Base-by-base conservation (phyloP, 30 jellyfish, hydroid and myxozoan species). In the Turritopsis dohrnii region DNA sequence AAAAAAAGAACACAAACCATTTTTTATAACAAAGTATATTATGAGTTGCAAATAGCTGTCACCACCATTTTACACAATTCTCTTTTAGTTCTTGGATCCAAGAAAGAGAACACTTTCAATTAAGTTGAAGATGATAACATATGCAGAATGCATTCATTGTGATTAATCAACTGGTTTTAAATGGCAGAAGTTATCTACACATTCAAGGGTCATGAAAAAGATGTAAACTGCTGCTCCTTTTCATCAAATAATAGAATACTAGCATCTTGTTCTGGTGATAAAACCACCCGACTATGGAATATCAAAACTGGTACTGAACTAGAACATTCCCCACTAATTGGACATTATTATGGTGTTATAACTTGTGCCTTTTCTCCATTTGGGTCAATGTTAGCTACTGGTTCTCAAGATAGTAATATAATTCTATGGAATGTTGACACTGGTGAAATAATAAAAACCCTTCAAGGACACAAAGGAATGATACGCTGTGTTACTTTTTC, bases 301-400 rank as follows among this genome's bases (percentile, higher is more conserved):
- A 93, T 88, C 27, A 88, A 92, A 26, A 69, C 80, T 21, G 92
- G 90, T 28, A 71, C 85, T 18, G 97, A 92, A 84, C 72, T 92
- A 1, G 87, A 79, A 24, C 81, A 65, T 69, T 92, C 97, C 18
- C 97, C 97, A 29, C 72, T 92, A 66, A 53, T 84, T 17, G 95
- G 95, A 20, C 97, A 92, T 79, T 84, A 30, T 20, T 87, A 85
- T 84, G 88, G 79, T 54, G 97, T 92, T 30, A 79, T 95, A 27
- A 60, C 94, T 23, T 92, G 97, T 74, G 90, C 94, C 21, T 87
- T 92, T 81, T 92, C 97, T 66, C 97, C 97, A 20, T 84, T 92
- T 75, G 96, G 96, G 24, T 82, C 96, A 21, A 65, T 92, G 21
- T 89, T 92, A 9, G 97, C 95, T 13, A 92, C 96, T 21, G 97